These are phyloP conservation scores for Torymus tubicola DNA, from an alignment of 2,888 invertebrate genomes.

Conservation along the genomic window DNA sequence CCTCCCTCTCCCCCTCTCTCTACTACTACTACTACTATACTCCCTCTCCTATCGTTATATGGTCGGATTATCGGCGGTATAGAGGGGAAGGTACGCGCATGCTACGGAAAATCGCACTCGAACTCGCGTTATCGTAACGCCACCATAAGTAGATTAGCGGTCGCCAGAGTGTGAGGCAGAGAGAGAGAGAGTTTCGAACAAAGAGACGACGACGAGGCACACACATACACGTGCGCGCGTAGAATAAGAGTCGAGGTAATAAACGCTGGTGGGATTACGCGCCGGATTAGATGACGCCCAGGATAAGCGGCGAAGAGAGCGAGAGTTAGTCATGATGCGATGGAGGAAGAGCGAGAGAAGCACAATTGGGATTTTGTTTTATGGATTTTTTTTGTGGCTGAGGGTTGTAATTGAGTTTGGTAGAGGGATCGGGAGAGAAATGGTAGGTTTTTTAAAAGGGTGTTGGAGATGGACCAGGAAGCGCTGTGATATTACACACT, in stretches of 20 bases:
- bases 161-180: background rate
- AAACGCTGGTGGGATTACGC: constrained; percentile 8
- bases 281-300: background rate
- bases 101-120: constrained; percentile 26
- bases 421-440: too few relatives aligned
- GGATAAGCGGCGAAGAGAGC: background rate
- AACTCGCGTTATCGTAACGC: constrained; percentile 36
- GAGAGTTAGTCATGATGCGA: background rate
- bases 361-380: too few relatives aligned
- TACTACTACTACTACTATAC: background rate
- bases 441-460: too few relatives aligned
- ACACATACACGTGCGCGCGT: background rate
- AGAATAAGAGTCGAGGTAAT: background rate
- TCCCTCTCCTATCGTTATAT: constrained; percentile 9
- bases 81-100: too few relatives aligned
- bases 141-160: constrained; percentile 46
- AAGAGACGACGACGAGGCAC: background rate
- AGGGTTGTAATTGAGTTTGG: too few relatives aligned
- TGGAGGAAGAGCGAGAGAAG: too few relatives aligned
- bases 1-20: background rate
- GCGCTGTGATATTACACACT: too few relatives aligned
- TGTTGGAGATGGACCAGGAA: too few relatives aligned
- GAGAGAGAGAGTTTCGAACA: too few relatives aligned
- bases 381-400: too few relatives aligned
- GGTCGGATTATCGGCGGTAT: constrained; percentile 17